Evolutionary conservation across 2,888 invertebrate species (phyloP).

Genomic region (Elysia crispata): DNA sequence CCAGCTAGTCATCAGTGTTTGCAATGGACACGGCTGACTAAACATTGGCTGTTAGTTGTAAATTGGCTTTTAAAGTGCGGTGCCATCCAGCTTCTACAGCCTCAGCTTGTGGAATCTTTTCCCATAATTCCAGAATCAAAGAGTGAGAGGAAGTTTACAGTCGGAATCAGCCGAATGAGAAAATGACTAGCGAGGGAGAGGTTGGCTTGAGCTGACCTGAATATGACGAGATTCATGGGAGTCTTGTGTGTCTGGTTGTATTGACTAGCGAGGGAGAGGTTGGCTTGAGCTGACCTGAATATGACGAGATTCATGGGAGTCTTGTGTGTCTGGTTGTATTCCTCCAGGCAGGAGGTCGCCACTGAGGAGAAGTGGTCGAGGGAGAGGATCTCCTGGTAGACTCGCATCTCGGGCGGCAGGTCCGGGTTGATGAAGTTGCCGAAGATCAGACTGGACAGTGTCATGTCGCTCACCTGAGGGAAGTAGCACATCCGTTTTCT

Average conservation of each 20-base stretch:
- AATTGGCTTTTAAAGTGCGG: too few species aligned
- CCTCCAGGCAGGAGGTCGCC: slow-evolving; percentile 82
- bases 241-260: slow-evolving; percentile 89
- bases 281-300: slow-evolving; percentile 82
- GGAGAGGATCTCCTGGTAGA: slow-evolving; percentile 89
- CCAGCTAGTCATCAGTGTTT: too few species aligned
- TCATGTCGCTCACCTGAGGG: slow-evolving; percentile 71
- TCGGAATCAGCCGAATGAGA: too few species aligned
- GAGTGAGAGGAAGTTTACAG: too few species aligned
- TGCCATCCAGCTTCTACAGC: too few species aligned
- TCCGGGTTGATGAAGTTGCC: slow-evolving; percentile 81
- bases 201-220: slow-evolving; percentile 13
- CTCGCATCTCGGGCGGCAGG: slow-evolving; percentile 76
- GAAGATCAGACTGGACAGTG: slow-evolving; percentile 78
- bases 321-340: slow-evolving; percentile 89
- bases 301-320: slow-evolving; percentile 89
- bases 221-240: slow-evolving; percentile 75
- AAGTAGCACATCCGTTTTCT: too few species aligned
- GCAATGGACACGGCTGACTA: too few species aligned
- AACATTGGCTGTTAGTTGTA: too few species aligned
- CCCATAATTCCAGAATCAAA: too few species aligned
- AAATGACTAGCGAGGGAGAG: too few species aligned
- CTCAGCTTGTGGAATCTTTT: too few species aligned
- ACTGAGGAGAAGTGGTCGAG: slow-evolving; percentile 84
- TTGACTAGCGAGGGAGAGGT: slow-evolving; percentile 73